Evolutionary conservation across 1,140 invertebrate species (phyloP).

Genomic region (Bombus confusus): DNA sequence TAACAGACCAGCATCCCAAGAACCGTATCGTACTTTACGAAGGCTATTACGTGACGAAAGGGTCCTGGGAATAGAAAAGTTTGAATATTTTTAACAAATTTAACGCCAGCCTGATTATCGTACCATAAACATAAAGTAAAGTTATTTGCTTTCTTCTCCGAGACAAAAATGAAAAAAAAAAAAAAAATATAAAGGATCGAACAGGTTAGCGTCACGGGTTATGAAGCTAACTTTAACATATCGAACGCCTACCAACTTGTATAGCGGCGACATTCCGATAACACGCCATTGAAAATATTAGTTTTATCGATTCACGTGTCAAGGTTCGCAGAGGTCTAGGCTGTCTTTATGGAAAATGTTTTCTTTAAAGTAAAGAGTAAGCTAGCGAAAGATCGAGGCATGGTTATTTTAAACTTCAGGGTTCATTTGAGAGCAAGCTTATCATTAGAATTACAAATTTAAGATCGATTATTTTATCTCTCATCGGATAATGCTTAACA

Average conservation of each 20-base stretch:
- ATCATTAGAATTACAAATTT: not conserved
- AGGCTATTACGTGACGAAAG: conserved; percentile 46
- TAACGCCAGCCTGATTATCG: not conserved
- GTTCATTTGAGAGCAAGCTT: not conserved
- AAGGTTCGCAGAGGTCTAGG: conserved; percentile 13
- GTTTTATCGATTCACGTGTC: not conserved
- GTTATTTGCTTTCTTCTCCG: not conserved
- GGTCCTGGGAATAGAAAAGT: conserved; percentile 52
- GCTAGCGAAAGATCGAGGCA: not conserved
- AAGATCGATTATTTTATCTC: not conserved
- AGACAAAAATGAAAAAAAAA: not conserved
- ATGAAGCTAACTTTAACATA: not conserved
- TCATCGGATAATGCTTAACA: not conserved
- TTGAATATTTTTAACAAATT: not conserved
- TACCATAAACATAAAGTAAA: not conserved
- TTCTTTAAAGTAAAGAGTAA: not conserved
- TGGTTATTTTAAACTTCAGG: not conserved
- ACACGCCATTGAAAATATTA: conserved; percentile 1
- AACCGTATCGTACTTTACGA: conserved; percentile 45
- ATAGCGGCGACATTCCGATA: not conserved
- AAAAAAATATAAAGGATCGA: not conserved
- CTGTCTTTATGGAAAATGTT: not conserved
- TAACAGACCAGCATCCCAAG: conserved; percentile 58
- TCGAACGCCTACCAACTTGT: not conserved
- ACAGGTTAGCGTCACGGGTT: no score